Conservation (phyloP, 30 jellyfish, hydroid and myxozoan genomes). For the Chrysaora quinquecirrha region DNA sequence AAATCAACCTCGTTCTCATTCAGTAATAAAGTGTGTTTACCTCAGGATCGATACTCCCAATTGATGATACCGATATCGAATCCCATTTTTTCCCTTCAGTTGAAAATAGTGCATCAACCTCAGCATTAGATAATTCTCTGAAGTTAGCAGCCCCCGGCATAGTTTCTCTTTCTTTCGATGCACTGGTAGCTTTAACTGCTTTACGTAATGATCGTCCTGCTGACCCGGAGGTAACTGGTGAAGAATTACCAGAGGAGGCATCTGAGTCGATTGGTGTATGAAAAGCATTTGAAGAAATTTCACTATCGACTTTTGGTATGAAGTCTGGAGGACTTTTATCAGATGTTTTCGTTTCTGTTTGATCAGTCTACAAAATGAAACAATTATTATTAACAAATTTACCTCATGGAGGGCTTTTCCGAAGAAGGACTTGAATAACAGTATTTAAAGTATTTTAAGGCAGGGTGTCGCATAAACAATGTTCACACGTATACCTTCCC, state of each 20-base stretch:
- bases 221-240: neutral
- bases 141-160: neutral
- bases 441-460: too few species aligned
- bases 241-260: neutral
- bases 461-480: too few species aligned
- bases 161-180: neutral
- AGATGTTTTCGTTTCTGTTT: neutral
- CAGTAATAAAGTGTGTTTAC: too few species aligned
- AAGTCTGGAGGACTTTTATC: neutral
- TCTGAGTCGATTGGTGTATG: conserved; percentile 2
- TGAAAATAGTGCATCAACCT: conserved; percentile 28
- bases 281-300: neutral
- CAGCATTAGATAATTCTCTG: conserved; percentile 50
- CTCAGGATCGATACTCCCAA: conserved; percentile 47
- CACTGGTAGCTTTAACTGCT: neutral
- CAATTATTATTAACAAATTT: too few species aligned
- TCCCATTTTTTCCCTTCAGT: conserved; percentile 40
- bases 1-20: too few species aligned
- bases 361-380: neutral
- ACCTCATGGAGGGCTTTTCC: too few species aligned
- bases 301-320: neutral
- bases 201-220: neutral
- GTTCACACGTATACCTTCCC: too few species aligned
- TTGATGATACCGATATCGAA: conserved; percentile 53
- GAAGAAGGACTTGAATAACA: too few species aligned